Conservation (phyloP, 2,888 invertebrate genomes). For the Reticulitermes lucifugus region DNA sequence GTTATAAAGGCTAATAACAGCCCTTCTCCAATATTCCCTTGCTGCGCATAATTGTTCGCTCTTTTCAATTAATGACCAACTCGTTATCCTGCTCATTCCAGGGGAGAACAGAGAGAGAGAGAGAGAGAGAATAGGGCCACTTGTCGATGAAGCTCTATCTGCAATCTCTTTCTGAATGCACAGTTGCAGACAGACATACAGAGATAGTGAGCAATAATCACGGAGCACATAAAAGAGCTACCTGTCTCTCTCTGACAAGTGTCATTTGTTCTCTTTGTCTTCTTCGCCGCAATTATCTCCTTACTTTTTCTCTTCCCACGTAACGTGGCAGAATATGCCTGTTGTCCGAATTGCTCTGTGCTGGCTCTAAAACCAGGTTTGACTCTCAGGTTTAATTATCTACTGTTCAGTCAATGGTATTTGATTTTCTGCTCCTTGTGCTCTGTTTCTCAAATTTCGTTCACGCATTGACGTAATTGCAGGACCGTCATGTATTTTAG, state of each 20-base stretch:
- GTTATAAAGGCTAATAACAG: not conserved
- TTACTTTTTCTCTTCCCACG: not conserved
- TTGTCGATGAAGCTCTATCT: conserved; percentile 46
- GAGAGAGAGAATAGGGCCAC: conserved; percentile 29
- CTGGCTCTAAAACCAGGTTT: conserved; percentile 5
- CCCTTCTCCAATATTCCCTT: conserved; percentile 4
- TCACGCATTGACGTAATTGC: not conserved
- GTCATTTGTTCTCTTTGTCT: not conserved
- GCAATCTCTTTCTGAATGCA: conserved; percentile 36
- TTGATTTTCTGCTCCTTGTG: not conserved
- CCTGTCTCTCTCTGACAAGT: conserved; percentile 15
- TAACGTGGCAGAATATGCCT: not conserved
- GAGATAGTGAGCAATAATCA: conserved; percentile 12
- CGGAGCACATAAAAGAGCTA: not conserved
- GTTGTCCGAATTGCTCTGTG: not conserved
- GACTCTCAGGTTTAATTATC: not conserved
- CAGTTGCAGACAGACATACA: not conserved
- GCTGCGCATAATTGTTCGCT: conserved; percentile 1
- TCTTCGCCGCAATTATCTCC: not conserved
- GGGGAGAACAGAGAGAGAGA: too few species aligned
- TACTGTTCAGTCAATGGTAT: not conserved
- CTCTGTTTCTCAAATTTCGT: not conserved
- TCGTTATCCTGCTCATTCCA: conserved; percentile 4
- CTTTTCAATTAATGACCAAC: conserved; percentile 40
- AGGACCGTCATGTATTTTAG: not conserved